Evolutionary conservation across 2,888 invertebrate species (phyloP).

Genomic region (Atethmia centrago): DNA sequence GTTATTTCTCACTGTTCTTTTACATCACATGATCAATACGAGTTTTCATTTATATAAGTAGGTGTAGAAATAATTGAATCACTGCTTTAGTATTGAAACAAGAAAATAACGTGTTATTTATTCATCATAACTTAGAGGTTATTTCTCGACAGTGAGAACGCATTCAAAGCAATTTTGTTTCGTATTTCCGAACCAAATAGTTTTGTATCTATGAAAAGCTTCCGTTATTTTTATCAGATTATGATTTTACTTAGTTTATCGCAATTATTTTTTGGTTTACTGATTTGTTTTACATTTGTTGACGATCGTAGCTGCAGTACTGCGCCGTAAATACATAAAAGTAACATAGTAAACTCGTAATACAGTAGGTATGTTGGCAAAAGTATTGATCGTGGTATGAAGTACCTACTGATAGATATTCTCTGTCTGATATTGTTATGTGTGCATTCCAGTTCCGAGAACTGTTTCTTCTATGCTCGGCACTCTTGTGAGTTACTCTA

Average conservation of each 20-base stretch:
- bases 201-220: background rate
- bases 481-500: background rate
- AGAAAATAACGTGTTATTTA: background rate
- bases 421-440: background rate
- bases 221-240: background rate
- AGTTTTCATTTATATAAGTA: background rate
- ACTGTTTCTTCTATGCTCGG: background rate
- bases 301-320: background rate
- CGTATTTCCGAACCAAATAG: background rate
- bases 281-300: background rate
- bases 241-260: background rate
- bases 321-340: background rate
- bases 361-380: background rate
- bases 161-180: background rate
- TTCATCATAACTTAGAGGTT: slow-evolving; percentile 18
- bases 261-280: background rate
- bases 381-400: slow-evolving; percentile 11
- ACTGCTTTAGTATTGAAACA: background rate
- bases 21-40: background rate
- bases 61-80: background rate
- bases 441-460: slow-evolving; percentile 1
- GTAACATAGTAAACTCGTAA: background rate
- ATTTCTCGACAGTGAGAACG: background rate
- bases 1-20: slow-evolving; percentile 40
- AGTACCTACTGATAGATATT: background rate